Evolutionary conservation across 1,140 invertebrate genomes (phyloP).

Genomic region (Drosophila neocordata): DNA sequence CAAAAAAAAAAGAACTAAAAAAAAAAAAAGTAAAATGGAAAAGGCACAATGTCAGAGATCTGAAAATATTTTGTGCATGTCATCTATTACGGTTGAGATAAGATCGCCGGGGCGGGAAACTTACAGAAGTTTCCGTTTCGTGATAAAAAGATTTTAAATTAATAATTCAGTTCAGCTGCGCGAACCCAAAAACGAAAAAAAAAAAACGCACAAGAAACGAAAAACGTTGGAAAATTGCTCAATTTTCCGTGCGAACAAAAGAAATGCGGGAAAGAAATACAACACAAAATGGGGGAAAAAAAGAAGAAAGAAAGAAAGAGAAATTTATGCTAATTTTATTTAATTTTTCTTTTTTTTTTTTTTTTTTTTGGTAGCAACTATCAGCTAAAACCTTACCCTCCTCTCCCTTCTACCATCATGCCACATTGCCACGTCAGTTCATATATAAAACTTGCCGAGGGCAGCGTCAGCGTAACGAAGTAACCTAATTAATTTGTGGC

Average conservation of each 20-base stretch:
- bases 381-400: slow-evolving; percentile 30
- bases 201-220: background rate
- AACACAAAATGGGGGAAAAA: slow-evolving; percentile 23
- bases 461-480: slow-evolving; percentile 72
- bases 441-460: slow-evolving; percentile 10
- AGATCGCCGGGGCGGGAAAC: slow-evolving; percentile 32
- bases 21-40: background rate
- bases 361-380: slow-evolving; percentile 48
- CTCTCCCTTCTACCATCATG: slow-evolving; percentile 11
- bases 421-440: background rate
- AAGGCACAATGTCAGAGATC: background rate
- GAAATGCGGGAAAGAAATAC: slow-evolving; percentile 22
- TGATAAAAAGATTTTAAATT: slow-evolving; percentile 68
- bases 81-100: slow-evolving; percentile 56
- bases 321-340: slow-evolving; percentile 76
- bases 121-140: slow-evolving; percentile 49
- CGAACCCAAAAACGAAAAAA: background rate
- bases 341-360: background rate
- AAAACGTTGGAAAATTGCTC: slow-evolving; percentile 77
- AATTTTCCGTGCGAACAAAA: slow-evolving; percentile 71
- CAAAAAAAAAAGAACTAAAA: background rate
- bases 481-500: slow-evolving; percentile 81
- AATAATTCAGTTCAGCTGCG: slow-evolving; percentile 49
- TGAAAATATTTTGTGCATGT: slow-evolving; percentile 18
- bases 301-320: slow-evolving; percentile 53